Evolutionary conservation across 1,140 invertebrate genomes (phyloP).

Genomic region (Lucilia cuprina): DNA sequence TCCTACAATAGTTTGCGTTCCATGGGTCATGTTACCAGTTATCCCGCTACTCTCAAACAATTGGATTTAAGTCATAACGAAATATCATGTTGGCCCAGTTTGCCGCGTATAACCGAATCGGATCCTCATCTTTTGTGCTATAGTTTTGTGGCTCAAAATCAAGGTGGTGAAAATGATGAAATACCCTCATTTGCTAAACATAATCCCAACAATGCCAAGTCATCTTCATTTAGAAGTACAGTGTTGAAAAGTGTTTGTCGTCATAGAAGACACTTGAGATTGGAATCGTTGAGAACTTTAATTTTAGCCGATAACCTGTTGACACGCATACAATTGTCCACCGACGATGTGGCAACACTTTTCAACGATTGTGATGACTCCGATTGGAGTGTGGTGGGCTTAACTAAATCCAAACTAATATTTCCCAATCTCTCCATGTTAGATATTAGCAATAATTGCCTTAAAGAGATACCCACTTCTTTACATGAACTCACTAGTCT

Average conservation of each 20-base stretch:
- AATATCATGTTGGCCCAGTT: conserved; percentile 85
- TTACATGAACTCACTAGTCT: conserved; percentile 88
- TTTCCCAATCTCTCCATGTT: conserved; percentile 95
- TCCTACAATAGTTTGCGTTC: conserved; percentile 85
- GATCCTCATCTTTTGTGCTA: conserved; percentile 73
- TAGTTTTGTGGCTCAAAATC: conserved; percentile 46
- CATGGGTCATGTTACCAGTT: conserved; percentile 89
- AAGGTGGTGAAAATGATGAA: conserved; percentile 54
- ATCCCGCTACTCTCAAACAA: conserved; percentile 87
- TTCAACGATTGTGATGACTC: conserved; percentile 59
- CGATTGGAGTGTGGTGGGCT: conserved; percentile 60
- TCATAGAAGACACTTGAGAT: conserved; percentile 80
- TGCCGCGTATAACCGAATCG: conserved; percentile 73
- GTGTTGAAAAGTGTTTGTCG: conserved; percentile 82
- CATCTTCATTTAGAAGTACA: conserved; percentile 71
- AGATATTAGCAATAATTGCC: conserved; percentile 89
- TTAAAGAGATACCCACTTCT: conserved; percentile 78
- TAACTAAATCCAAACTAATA: conserved; percentile 74
- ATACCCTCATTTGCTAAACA: conserved; percentile 43
- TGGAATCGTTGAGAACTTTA: conserved; percentile 60
- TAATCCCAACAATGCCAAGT: conserved; percentile 39
- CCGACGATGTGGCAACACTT: conserved; percentile 70
- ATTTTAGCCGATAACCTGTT: conserved; percentile 87
- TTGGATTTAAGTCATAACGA: conserved; percentile 93
- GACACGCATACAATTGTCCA: conserved; percentile 77